These are phyloP conservation scores for Drosophila mettleri DNA, from an alignment of 2,888 invertebrate genomes.

Conservation along the genomic window DNA sequence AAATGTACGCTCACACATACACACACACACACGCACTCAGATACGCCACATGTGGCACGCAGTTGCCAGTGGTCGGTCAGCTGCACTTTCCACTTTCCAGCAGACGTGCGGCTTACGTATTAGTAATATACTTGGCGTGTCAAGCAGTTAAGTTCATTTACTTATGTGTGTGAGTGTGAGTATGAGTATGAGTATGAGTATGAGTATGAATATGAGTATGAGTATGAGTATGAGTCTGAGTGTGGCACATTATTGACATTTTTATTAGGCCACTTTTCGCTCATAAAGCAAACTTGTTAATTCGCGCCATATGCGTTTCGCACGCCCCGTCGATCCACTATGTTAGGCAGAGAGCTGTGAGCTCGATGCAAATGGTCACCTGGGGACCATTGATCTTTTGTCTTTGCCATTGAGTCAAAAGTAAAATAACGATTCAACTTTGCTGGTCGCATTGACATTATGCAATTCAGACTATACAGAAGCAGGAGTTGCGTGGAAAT, in stretches of 20 bases:
- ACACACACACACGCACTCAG: constrained; percentile 33
- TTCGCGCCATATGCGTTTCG: constrained; percentile 59
- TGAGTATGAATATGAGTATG: constrained; percentile 6
- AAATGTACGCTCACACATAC: constrained; percentile 57
- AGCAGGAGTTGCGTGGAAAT: too few relatives aligned
- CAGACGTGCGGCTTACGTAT: constrained; percentile 58
- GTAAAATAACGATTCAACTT: constrained; percentile 39
- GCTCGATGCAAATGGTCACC: constrained; percentile 42
- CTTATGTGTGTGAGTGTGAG: constrained; percentile 1
- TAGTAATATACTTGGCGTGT: constrained; percentile 53
- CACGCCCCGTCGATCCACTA: constrained; percentile 9
- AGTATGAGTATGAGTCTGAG: constrained; percentile 12
- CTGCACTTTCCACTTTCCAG: constrained; percentile 47
- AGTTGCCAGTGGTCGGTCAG: constrained; percentile 64
- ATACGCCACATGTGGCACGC: constrained; percentile 49
- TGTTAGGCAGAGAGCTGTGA: constrained; percentile 21
- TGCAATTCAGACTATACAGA: neutral
- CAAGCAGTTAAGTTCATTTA: constrained; percentile 15
- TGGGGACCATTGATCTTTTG: constrained; percentile 35
- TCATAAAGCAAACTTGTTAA: constrained; percentile 69
- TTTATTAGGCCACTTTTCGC: constrained; percentile 64
- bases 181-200: constrained; percentile 10
- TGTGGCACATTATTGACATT: constrained; percentile 65
- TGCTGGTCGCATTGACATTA: constrained; percentile 1
- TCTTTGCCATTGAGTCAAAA: constrained; percentile 8